These are phyloP conservation scores for Charaxes varanes DNA, from an alignment of 1,140 invertebrate species.

Conservation along the genomic window DNA sequence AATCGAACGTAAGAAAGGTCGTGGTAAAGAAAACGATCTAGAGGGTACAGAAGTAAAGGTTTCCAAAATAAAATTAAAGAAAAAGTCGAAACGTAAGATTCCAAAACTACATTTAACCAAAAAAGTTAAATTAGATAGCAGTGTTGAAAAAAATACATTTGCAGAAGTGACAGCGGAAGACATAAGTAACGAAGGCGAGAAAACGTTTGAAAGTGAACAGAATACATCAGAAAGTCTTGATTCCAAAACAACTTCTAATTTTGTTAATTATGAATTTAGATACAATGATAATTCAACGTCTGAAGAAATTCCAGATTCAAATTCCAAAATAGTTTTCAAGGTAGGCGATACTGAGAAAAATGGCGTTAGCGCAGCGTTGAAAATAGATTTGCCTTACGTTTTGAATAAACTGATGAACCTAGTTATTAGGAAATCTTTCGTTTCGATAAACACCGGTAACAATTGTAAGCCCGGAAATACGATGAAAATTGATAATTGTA, in stretches of 20 bases:
- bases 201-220: no score
- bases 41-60: background rate
- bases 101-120: background rate
- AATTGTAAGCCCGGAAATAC: conserved; percentile 30
- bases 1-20: conserved; percentile 6
- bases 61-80: background rate
- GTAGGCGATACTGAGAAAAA: conserved; percentile 3
- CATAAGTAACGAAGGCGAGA: no score
- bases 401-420: conserved; percentile 31
- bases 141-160: no score
- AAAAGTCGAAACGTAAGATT: background rate
- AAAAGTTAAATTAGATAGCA: no score
- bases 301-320: background rate
- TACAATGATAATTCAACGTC: no score
- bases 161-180: no score
- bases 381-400: conserved; percentile 19
- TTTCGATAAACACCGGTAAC: conserved; percentile 21
- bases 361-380: background rate
- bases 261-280: no score
- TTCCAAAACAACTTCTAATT: no score
- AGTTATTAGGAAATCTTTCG: conserved; percentile 33
- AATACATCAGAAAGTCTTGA: no score
- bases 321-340: background rate
- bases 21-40: background rate
- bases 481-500: conserved; percentile 27